Base-by-base conservation (phyloP, 2,797 vertebrate genomes). In the Pangasius macronema region DNA sequence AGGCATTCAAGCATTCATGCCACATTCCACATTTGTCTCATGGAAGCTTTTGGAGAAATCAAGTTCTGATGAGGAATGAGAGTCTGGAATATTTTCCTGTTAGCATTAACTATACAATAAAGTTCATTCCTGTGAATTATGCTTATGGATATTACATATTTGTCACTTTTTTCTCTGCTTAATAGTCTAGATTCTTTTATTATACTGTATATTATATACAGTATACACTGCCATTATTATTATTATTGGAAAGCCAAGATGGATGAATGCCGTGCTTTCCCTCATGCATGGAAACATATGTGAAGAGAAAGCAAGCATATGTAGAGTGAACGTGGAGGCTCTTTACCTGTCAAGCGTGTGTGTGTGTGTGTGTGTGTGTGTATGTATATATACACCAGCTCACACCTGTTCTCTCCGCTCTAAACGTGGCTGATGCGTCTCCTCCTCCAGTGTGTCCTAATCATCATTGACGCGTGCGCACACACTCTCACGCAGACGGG, bases 381-480 rank as follows among this genome's bases (percentile, higher is more conserved):
- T 65, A 22, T 68, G 5, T 73, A 3, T 55, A 2, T 59, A n/a
- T 51, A 1, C 49, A 24, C 49, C 65, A 42, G 20, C 57, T 59
- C 36, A 39, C 85, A 84, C 75, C 76, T 67, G 79, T 65, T 76
- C 61, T 57, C 80, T 80, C 13, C 13, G 22, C 70, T 85, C 36
- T 65, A 57, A 87, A 67, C 63, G 5, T n/a, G 77, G 87, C 16
- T 70, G 63, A 91, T 76, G 51, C 46, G 63, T 73, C 79, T 51
- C 24, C 61, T 73, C 72, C 86, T 87, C 73, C 73, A 70, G 82
- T 75, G 86, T 68, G 86, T 87, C 61, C 86, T 87, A 87, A 87
- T 86, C 85, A 90, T 93, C 90, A 91, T 89, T 89, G 89, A 90
- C 91, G 87, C 91, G 92, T 91, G 92, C 91, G 89, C 87, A 91